These are phyloP conservation scores for Panopea generosa DNA, from an alignment of 2,888 invertebrate species.

Conservation along the genomic window DNA sequence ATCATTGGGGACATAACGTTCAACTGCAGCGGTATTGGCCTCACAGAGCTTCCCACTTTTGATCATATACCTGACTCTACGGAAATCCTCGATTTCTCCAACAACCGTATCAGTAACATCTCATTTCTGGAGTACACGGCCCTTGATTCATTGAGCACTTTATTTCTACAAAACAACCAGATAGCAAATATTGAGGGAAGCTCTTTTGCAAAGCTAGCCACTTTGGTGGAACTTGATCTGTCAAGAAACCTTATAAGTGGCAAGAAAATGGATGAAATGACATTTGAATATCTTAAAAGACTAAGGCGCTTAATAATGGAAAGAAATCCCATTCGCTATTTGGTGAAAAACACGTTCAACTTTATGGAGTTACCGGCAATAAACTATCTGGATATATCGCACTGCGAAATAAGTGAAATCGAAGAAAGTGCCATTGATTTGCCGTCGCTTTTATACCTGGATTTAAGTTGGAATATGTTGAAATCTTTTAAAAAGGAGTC, in stretches of 20 bases:
- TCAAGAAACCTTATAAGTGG: slow-evolving; percentile 48
- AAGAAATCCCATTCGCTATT: slow-evolving; percentile 42
- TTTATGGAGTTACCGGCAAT: slow-evolving; percentile 45
- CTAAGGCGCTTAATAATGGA: slow-evolving; percentile 32
- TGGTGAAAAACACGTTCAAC: slow-evolving; percentile 39
- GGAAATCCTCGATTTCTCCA: slow-evolving; percentile 38
- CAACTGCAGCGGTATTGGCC: slow-evolving; percentile 40
- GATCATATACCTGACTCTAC: slow-evolving; percentile 23
- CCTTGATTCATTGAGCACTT: slow-evolving; percentile 7
- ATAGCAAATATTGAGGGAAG: slow-evolving; percentile 27
- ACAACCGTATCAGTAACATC: slow-evolving; percentile 44
- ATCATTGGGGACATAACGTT: background rate
- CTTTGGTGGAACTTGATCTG: slow-evolving; percentile 41
- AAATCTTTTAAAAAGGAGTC: slow-evolving; percentile 18
- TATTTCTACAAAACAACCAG: slow-evolving; percentile 40
- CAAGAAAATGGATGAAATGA: slow-evolving; percentile 14
- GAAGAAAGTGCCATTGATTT: slow-evolving; percentile 33
- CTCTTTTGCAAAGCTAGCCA: slow-evolving; percentile 32
- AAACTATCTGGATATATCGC: slow-evolving; percentile 48
- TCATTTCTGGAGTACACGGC: slow-evolving; percentile 29
- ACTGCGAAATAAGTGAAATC: slow-evolving; percentile 40
- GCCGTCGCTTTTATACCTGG: slow-evolving; percentile 31
- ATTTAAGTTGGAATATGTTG: slow-evolving; percentile 56
- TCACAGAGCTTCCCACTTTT: slow-evolving; percentile 11
- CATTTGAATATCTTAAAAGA: slow-evolving; percentile 37